Percentiles rank a stretch among this genome's conserved stretches.
phyloP scores from a whole-genome alignment of 2,888 invertebrate species.

The Pandemis heparana region DNA sequence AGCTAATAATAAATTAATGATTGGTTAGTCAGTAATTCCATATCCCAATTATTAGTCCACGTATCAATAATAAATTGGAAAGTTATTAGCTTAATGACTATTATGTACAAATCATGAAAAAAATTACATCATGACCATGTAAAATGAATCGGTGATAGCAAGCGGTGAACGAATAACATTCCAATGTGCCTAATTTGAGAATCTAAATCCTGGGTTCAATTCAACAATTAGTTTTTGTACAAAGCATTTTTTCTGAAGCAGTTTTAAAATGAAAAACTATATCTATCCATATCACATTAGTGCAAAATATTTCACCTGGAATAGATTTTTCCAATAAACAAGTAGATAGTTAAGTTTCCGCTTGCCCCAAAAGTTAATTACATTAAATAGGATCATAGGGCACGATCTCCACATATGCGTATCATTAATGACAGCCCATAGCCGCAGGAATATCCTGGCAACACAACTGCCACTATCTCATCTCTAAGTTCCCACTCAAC shows the following conservation, averaged over 20 bases:
- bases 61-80: conserved; percentile 75
- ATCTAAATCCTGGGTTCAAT: background rate
- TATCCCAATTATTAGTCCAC: conserved; percentile 78
- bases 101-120: conserved; percentile 66
- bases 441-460: conserved; percentile 19
- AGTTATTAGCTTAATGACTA: conserved; percentile 75
- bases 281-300: background rate
- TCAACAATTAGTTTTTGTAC: background rate
- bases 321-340: background rate
- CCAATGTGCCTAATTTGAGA: conserved; percentile 17
- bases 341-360: conserved; percentile 43
- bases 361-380: conserved; percentile 43
- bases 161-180: conserved; percentile 63
- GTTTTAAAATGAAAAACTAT: background rate
- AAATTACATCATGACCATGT: conserved; percentile 55
- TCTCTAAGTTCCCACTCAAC: conserved; percentile 53
- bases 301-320: background rate
- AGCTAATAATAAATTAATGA: conserved; percentile 54
- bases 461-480: conserved; percentile 6
- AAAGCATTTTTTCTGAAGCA: conserved; percentile 1
- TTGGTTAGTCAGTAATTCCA: conserved; percentile 77
- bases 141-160: conserved; percentile 63
- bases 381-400: background rate
- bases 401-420: conserved; percentile 6
- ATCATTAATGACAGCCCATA: conserved; percentile 18